phyloP scores from a whole-genome alignment of 2,888 invertebrate species.

The Luperina nickerlii region DNA sequence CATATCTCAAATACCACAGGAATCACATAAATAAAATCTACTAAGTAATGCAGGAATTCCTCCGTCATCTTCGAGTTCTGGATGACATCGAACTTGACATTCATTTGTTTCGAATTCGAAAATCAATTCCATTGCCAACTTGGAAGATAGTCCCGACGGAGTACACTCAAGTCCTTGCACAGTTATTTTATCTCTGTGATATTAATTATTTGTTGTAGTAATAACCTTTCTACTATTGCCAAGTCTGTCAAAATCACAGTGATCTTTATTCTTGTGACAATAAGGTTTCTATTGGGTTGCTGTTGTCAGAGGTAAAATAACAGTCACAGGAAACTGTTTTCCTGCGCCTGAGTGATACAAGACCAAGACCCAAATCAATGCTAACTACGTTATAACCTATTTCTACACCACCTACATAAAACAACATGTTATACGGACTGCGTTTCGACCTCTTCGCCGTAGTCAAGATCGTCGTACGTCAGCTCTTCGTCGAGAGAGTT shows the following conservation, averaged over 20 bases:
- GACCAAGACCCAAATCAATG: slow-evolving; percentile 7
- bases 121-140: neutral
- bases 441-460: slow-evolving; percentile 91
- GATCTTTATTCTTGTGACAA: neutral
- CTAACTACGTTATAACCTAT: slow-evolving; percentile 15
- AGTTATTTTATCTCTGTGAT: neutral
- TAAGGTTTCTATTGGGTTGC: neutral
- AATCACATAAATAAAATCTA: neutral
- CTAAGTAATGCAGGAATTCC: neutral
- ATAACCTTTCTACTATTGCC: neutral
- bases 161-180: neutral
- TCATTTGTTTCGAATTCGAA: neutral
- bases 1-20: neutral
- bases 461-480: slow-evolving; percentile 91
- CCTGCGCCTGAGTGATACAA: neutral
- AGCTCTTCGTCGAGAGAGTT: slow-evolving; percentile 89
- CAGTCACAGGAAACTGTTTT: neutral
- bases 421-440: slow-evolving; percentile 76
- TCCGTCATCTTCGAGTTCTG: neutral
- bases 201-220: neutral
- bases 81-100: too few relatives aligned
- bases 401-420: slow-evolving; percentile 20
- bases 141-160: neutral
- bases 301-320: neutral
- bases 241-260: neutral